Conservation (phyloP, 2,888 invertebrate species). For the Drosophila atroscutellata region DNA sequence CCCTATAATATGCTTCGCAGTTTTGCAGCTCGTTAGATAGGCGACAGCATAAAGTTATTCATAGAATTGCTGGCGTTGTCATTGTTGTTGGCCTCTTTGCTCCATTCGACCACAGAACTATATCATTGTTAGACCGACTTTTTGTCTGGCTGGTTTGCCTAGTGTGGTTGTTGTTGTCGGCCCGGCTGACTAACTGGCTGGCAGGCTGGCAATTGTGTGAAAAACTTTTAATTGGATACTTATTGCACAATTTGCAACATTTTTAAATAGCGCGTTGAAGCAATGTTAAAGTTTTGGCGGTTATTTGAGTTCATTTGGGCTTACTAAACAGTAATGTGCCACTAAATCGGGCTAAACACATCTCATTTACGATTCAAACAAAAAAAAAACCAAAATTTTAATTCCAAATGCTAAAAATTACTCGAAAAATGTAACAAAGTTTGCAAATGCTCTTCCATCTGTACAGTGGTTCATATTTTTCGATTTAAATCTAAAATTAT, state of each 20-base stretch:
- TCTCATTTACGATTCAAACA: background rate
- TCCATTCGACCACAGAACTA: constrained; percentile 44
- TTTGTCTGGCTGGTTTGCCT: constrained; percentile 33
- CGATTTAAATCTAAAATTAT: background rate
- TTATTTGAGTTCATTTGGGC: constrained; percentile 32
- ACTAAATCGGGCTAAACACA: background rate
- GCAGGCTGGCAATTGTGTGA: constrained; percentile 56
- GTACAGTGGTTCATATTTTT: background rate
- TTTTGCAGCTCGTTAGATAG: constrained; percentile 80
- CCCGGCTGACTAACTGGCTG: constrained; percentile 13
- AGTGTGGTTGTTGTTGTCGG: constrained; percentile 8
- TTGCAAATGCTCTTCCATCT: background rate
- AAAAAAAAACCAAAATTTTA: background rate
- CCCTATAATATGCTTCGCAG: constrained; percentile 46
- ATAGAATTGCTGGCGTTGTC: constrained; percentile 33
- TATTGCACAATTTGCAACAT: constrained; percentile 68
- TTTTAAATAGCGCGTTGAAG: constrained; percentile 28
- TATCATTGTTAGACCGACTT: constrained; percentile 52
- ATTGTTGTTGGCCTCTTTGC: constrained; percentile 14
- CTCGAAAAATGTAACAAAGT: background rate
- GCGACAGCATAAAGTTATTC: constrained; percentile 68
- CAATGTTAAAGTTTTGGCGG: constrained; percentile 22
- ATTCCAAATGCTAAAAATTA: background rate
- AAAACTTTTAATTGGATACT: constrained; percentile 78
- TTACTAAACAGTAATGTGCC: constrained; percentile 14